Evolutionary conservation across 2,113 vertebrate species (phyloP).

Genomic region (Eretmodus cyanostictus): DNA sequence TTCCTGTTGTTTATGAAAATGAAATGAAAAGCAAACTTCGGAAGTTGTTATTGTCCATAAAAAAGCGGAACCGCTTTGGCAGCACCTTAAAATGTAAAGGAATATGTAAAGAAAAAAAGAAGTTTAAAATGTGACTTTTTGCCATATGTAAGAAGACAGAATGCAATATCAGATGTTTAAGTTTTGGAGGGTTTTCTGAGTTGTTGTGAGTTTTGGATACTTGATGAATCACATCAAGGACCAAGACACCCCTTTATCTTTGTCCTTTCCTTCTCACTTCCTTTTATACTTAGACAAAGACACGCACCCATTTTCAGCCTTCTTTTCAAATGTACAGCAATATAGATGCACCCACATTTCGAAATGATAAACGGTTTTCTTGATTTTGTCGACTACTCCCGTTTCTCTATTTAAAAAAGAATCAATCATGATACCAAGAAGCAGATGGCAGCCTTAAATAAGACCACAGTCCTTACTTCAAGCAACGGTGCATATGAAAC

Average conservation of each 20-base stretch:
- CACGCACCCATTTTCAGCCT: background rate
- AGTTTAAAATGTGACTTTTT: background rate
- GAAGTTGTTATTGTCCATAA: slow-evolving; percentile 22
- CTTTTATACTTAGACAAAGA: background rate
- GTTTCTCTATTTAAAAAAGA: background rate
- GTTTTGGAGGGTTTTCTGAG: background rate
- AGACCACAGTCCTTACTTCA: background rate
- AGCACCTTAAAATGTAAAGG: background rate
- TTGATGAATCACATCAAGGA: background rate
- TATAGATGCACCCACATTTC: background rate
- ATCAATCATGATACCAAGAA: background rate
- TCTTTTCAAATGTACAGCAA: background rate
- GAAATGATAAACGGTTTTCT: background rate
- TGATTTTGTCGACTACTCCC: background rate
- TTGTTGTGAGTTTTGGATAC: background rate
- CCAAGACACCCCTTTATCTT: background rate
- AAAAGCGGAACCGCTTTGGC: slow-evolving; percentile 10
- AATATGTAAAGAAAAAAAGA: background rate
- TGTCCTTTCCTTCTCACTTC: background rate
- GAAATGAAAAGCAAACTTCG: slow-evolving; percentile 17
- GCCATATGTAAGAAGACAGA: background rate
- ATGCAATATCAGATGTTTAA: background rate
- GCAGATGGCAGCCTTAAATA: background rate
- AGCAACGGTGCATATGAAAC: background rate
- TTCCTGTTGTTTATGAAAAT: slow-evolving; percentile 39